Evolutionary conservation across 2,113 vertebrate species (phyloP).

Genomic region (Sceloporus tristichus): DNA sequence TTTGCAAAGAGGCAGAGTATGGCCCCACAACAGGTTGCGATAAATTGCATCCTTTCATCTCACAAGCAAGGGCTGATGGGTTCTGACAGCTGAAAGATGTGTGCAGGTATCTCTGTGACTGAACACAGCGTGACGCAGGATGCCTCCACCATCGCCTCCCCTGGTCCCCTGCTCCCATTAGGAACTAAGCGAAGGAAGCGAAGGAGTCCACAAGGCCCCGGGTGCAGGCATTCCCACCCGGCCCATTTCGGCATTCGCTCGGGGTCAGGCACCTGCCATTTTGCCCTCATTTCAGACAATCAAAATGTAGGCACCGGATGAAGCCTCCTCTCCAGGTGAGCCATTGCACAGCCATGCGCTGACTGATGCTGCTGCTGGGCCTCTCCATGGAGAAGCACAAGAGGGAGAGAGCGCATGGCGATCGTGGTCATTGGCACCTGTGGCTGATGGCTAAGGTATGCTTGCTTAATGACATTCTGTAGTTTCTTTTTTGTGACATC

Average conservation of each 20-base stretch:
- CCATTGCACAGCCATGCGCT: no score
- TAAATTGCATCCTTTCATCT: constrained; percentile 31
- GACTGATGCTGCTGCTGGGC: no score
- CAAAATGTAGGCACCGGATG: neutral
- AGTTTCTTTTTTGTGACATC: no score
- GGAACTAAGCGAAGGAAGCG: no score
- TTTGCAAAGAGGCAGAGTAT: neutral
- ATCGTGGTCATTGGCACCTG: no score
- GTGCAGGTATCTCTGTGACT: neutral
- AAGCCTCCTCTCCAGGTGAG: no score
- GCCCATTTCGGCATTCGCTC: neutral
- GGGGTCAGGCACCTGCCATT: neutral
- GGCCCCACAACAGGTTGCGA: neutral
- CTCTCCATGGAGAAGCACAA: no score
- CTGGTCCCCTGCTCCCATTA: no score
- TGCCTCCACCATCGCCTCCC: no score
- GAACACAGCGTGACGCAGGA: neutral
- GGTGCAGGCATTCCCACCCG: neutral
- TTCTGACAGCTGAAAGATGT: constrained; percentile 24
- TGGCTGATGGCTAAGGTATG: no score
- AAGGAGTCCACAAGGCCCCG: neutral
- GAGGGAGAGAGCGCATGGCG: no score
- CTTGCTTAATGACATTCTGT: no score
- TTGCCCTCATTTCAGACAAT: constrained; percentile 32
- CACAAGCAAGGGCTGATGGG: neutral